phyloP scores from a whole-genome alignment of 2,113 vertebrate species.

The Protomyctophum bolini region DNA sequence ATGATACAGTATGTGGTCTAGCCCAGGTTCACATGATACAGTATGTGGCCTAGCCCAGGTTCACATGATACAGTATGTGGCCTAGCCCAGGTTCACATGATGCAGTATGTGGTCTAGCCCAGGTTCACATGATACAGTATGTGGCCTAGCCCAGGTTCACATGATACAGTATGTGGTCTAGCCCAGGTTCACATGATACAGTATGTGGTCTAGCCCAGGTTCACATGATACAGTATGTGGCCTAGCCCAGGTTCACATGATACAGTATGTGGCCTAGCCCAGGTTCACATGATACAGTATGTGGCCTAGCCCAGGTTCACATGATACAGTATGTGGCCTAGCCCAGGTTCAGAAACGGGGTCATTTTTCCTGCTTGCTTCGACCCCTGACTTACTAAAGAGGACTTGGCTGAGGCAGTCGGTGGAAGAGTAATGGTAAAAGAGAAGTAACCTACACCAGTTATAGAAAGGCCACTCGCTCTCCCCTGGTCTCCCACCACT shows the following conservation, averaged over 20 bases:
- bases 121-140: conserved; percentile 37
- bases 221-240: conserved; percentile 36
- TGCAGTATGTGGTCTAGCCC: conserved; percentile 21
- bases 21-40: conserved; percentile 41
- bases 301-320: conserved; percentile 44
- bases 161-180: conserved; percentile 28
- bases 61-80: conserved; percentile 36
- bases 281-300: conserved; percentile 36
- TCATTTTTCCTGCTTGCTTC: conserved; percentile 54
- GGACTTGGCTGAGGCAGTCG: conserved; percentile 45
- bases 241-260: conserved; percentile 40
- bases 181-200: conserved; percentile 41
- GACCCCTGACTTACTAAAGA: conserved; percentile 56
- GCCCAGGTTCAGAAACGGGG: conserved; percentile 39
- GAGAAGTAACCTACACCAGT: conserved; percentile 48
- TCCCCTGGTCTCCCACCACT: conserved; percentile 31
- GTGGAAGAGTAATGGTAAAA: conserved; percentile 63
- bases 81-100: conserved; percentile 40
- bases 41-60: conserved; percentile 25
- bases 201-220: conserved; percentile 25
- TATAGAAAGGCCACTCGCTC: conserved; percentile 48
- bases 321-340: conserved; percentile 30
- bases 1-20: conserved; percentile 28
- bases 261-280: conserved; percentile 22
- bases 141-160: conserved; percentile 36